Base-by-base conservation (phyloP, 1,140 invertebrate species). In the Manduca sexta region DNA sequence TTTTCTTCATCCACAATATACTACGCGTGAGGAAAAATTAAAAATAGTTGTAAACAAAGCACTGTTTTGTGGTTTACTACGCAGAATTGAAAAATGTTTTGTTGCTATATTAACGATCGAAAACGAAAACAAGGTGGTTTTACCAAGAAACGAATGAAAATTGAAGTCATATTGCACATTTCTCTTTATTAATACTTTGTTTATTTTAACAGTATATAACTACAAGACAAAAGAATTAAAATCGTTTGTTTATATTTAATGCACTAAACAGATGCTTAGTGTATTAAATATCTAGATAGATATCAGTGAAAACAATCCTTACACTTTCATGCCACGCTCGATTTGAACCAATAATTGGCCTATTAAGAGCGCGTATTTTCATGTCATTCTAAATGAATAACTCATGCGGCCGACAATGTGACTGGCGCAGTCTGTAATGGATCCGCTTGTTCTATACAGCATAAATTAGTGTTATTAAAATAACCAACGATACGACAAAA, bases 391-490 rank as follows among this genome's bases (percentile, higher is more conserved):
- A 45, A 52, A 49, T 49, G 29, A 49, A 48, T 45, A 33, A 40
- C 21, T 43, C 52, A 49, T 45, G 42, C 45, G 45, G 38, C 46
- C 16, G 26, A 12, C 40, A 54, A 54, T 49, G 52, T 54, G 52
- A 54, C 45, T 42, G 41, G 8, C 26, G 21, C 8, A 8, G 4
- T 26, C 21, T 26, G 21, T 26, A 26, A 26, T 26, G 21, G 21
- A 33, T 41, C 30, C 41, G n/a, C 18, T 42, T 31, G 12, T 13
- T 33, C 21, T 18, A 12, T 26, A 13, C 16, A 4, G 21, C 30
- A 49, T 41, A 41, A 49, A 41, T 41, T 35, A 41, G 38, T 49
- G 14, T 17, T 18, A 49, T 49, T 49, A 41, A 21, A 38, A 29
- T 45, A 45, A 49, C 39, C 34, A 40, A 12, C 18, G 30, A 49